phyloP scores from a whole-genome alignment of 2,797 vertebrate species.

The Amazona finschi region DNA sequence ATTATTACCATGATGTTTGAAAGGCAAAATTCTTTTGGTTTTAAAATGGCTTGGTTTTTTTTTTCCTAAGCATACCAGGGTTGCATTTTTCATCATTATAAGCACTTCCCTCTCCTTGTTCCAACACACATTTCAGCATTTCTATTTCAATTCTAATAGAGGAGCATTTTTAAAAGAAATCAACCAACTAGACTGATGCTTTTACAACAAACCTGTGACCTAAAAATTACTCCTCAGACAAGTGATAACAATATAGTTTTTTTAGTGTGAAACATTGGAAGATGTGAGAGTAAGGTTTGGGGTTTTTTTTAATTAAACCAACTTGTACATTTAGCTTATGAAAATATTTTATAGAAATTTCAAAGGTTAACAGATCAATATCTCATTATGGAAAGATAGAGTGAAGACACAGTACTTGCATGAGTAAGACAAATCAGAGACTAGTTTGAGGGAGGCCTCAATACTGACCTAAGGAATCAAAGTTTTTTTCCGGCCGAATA shows the following conservation, averaged over 20 bases:
- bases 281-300: accelerated
- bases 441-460: background rate
- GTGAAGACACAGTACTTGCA: background rate
- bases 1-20: background rate
- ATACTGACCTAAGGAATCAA: constrained; percentile 86
- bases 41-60: background rate
- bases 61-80: background rate
- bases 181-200: background rate
- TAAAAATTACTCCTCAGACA: background rate
- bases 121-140: background rate
- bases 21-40: background rate
- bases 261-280: background rate
- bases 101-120: background rate
- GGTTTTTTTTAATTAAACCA: background rate
- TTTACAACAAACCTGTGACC: background rate
- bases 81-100: background rate
- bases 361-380: background rate
- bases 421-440: background rate
- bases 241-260: background rate
- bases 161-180: background rate
- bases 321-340: background rate
- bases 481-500: constrained; percentile 94
- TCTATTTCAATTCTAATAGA: background rate
- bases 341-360: background rate
- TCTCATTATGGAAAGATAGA: background rate